These are phyloP conservation scores for Mesocricetus auratus DNA, from an alignment of 2,113 vertebrate genomes.

Conservation along the genomic window DNA sequence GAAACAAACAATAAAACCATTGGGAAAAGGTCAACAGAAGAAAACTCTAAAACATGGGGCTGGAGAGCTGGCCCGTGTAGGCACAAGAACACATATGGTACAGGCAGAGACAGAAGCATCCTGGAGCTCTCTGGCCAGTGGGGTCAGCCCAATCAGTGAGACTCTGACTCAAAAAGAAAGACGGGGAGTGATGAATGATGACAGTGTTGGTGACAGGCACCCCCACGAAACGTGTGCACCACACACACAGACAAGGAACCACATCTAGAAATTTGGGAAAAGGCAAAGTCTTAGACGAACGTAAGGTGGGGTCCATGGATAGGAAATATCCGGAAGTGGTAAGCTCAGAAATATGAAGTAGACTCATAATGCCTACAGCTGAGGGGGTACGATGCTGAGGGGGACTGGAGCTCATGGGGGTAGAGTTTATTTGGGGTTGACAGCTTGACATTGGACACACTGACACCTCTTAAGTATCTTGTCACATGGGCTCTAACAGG, in stretches of 20 bases:
- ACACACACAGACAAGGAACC: not conserved
- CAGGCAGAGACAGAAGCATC: not conserved
- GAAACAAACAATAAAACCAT: not conserved
- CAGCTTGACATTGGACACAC: not conserved
- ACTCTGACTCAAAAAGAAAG: not conserved
- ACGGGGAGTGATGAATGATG: not conserved
- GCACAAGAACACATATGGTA: not conserved
- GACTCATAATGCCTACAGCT: too few species aligned
- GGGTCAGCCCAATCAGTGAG: not conserved
- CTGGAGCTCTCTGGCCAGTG: not conserved
- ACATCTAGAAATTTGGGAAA: not conserved
- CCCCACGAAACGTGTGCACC: not conserved
- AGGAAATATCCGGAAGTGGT: not conserved
- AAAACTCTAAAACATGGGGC: not conserved
- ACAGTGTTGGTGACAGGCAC: not conserved
- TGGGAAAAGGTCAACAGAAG: not conserved
- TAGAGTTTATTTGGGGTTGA: not conserved
- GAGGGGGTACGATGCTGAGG: too few species aligned
- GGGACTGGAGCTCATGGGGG: not conserved
- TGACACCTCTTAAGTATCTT: not conserved
- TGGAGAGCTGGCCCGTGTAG: not conserved
- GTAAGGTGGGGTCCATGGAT: not conserved
- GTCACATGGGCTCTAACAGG: not conserved
- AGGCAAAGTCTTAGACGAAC: not conserved
- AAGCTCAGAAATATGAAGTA: not conserved